phyloP scores from a whole-genome alignment of 2,797 vertebrate species.

The Melanotaenia parkinsoni region DNA sequence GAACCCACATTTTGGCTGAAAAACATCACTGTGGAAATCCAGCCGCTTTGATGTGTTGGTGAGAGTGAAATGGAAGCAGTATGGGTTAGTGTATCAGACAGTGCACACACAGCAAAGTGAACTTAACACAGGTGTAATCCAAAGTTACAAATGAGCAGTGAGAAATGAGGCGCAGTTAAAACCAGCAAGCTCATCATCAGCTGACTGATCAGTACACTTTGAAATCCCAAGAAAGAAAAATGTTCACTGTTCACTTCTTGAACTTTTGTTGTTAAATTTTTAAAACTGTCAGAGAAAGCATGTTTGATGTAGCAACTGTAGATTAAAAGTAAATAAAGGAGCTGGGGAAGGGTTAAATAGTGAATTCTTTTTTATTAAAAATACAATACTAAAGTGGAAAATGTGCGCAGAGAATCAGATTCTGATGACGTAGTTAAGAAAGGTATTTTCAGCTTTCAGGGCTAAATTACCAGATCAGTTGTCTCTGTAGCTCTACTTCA shows the following conservation, averaged over 20 bases:
- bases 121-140: constrained; percentile 31
- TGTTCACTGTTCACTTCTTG: constrained; percentile 3
- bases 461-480: too few species aligned
- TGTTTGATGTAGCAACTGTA: not conserved
- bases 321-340: not conserved
- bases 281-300: not conserved
- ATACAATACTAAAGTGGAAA: too few species aligned
- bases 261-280: not conserved
- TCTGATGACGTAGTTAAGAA: too few species aligned
- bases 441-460: too few species aligned
- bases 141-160: constrained; percentile 26
- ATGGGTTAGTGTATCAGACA: constrained; percentile 64
- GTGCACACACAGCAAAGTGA: constrained; percentile 37
- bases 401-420: too few species aligned
- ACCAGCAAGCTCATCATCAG: constrained; percentile 13
- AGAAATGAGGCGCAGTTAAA: constrained; percentile 33
- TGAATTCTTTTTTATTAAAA: too few species aligned
- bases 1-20: constrained; percentile 80
- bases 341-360: not conserved
- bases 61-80: constrained; percentile 66
- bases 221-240: constrained; percentile 4
- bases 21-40: constrained; percentile 82
- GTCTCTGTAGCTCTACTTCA: too few species aligned
- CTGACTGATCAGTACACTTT: not conserved
- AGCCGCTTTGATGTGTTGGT: constrained; percentile 77